phyloP scores from a whole-genome alignment of 2,888 invertebrate genomes.

The Xestia ashworthii region DNA sequence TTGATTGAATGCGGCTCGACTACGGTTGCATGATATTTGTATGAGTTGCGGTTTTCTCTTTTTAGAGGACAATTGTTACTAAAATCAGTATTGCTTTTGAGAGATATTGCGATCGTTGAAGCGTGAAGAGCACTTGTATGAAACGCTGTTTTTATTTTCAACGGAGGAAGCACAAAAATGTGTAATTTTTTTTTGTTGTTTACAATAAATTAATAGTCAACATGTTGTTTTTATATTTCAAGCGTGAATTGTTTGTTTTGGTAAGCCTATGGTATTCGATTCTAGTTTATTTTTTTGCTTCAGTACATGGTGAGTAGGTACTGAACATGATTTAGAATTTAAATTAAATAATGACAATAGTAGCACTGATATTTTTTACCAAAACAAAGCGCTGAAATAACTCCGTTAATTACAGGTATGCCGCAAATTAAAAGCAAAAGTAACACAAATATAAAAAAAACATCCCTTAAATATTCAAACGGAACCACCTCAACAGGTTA shows the following conservation, averaged over 20 bases:
- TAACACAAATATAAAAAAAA: constrained; percentile 2
- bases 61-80: constrained; percentile 48
- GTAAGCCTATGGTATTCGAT: background rate
- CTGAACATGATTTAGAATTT: background rate
- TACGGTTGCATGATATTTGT: constrained; percentile 67
- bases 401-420: background rate
- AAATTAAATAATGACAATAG: background rate
- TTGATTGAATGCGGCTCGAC: constrained; percentile 62
- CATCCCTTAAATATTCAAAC: constrained; percentile 42
- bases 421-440: background rate
- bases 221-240: background rate
- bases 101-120: constrained; percentile 42
- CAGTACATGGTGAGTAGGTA: background rate
- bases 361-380: background rate
- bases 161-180: constrained; percentile 12
- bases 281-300: too few relatives aligned
- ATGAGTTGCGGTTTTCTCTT: constrained; percentile 68
- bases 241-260: background rate
- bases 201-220: background rate
- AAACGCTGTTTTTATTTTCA: constrained; percentile 31
- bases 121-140: constrained; percentile 47
- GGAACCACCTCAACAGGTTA: constrained; percentile 72
- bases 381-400: background rate
- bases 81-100: constrained; percentile 54
- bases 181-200: background rate